phyloP scores from a whole-genome alignment of 92 coral and sea anemone genomes.

The Actinostola sp. region DNA sequence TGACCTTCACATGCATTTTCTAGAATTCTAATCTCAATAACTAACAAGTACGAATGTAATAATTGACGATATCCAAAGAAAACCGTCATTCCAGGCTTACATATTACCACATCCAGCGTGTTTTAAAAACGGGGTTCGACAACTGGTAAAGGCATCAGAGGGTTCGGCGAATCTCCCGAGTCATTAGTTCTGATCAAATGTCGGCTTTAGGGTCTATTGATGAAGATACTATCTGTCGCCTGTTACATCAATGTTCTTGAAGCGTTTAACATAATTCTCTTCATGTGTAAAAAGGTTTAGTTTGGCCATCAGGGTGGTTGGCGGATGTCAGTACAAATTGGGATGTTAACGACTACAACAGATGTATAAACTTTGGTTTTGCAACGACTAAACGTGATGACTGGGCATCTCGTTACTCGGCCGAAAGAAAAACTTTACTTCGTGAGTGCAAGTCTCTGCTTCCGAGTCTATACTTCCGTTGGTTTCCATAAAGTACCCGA shows the following conservation, averaged over 20 bases:
- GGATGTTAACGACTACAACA: not conserved
- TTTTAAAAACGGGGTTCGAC: not conserved
- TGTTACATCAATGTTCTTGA: conserved; percentile 22
- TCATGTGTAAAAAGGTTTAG: conserved; percentile 22
- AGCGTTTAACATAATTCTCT: conserved; percentile 33
- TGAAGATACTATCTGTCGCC: conserved; percentile 18
- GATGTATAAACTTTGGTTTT: not conserved
- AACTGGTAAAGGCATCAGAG: conserved; percentile 29
- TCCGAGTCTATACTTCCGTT: not conserved
- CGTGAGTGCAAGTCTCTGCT: too few relatives aligned
- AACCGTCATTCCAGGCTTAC: not conserved
- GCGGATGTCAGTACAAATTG: conserved; percentile 33
- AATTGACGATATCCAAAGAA: not conserved
- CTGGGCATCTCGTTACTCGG: too few relatives aligned
- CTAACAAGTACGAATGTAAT: not conserved
- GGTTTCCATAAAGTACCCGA: not conserved
- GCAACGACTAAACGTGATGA: not conserved
- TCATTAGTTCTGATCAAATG: conserved; percentile 12
- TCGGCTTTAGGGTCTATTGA: conserved; percentile 21
- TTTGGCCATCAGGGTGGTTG: conserved; percentile 11
- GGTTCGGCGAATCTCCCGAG: not conserved
- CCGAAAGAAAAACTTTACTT: not conserved
- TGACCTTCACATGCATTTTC: not conserved
- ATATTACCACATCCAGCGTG: not conserved
- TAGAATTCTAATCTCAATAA: not conserved